phyloP scores from a whole-genome alignment of 92 coral and sea anemone species.

The Parazoanthus swiftii region DNA sequence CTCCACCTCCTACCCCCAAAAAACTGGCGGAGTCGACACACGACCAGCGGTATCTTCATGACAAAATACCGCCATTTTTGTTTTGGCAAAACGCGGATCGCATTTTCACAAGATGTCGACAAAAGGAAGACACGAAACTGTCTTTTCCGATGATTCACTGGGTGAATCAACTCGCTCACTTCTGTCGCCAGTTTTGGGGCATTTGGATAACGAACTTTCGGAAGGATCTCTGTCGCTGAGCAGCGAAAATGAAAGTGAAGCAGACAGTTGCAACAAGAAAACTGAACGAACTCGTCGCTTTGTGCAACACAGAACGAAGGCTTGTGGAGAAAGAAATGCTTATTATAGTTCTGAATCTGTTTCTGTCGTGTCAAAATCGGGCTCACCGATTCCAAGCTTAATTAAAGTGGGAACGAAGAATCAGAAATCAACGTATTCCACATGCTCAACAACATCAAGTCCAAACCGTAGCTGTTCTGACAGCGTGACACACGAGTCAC shows the following conservation, averaged over 20 bases:
- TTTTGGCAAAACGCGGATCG: background rate
- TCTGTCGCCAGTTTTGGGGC: conserved; percentile 71
- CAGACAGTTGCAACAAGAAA: conserved; percentile 20
- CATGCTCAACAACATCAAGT: background rate
- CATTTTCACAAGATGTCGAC: conserved; percentile 1
- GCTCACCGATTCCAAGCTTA: background rate
- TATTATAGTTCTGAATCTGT: background rate
- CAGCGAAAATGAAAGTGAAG: conserved; percentile 49
- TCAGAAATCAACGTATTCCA: background rate
- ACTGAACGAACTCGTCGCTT: background rate
- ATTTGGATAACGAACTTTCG: conserved; percentile 46
- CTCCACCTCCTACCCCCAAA: background rate
- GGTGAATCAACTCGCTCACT: conserved; percentile 97
- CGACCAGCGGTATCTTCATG: conserved; percentile 35
- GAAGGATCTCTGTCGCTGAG: conserved; percentile 56
- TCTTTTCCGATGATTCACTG: conserved; percentile 78
- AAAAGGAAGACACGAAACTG: conserved; percentile 6
- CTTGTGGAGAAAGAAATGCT: background rate
- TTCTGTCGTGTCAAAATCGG: conserved; percentile 9
- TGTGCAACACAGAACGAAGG: background rate
- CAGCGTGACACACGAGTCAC: conserved; percentile 6
- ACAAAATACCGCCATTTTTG: conserved; percentile 40
- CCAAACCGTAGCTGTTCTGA: conserved; percentile 12
- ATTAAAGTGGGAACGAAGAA: background rate
- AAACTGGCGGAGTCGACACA: background rate